Evolutionary conservation across 2,113 vertebrate genomes (phyloP), one percentile per base, ranked within the genome.

Genomic region (Cyrtonyx montezumae): DNA sequence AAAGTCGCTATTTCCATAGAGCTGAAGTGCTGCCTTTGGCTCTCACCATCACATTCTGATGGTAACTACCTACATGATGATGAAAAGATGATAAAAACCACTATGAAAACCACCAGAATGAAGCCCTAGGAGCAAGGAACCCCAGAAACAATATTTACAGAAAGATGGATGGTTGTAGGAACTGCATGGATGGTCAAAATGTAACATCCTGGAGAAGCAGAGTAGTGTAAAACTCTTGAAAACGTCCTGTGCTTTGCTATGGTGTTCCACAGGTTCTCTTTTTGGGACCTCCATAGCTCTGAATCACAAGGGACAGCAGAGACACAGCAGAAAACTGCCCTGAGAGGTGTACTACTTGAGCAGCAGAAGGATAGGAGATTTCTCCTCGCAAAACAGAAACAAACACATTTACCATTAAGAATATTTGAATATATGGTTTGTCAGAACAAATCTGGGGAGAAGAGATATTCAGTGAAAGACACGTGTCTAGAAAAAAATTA

Each of bases 11-110:
- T 37, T 9, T 40, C 9, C 22, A 25, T 42, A 70, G 80, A 86
- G 34, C 3, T 51, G 8, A 48, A 65, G 19, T 19, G 30, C 2
- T 83, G 16, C 15, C 7, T 55, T 67, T 88, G 45, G 8, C 4
- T 88, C 30, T 58, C 63, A 30, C 12, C n/a, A 55, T 61, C 36
- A 30, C 22, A 34, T n/a, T 11, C 15, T 43, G 34, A 9, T 3
- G 46, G 22, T 34, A 65, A 34, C 13, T 21, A 70, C 1, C 0
- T 21, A 77, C 1, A 0, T 10, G n/a, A 4, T 23, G 37, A 34
- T 11, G 53, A 25, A 66, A 26, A 88, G 83, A 73, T 62, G n/a
- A 8, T 91, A 40, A 62, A 42, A 82, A 53, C 2, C 36, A 34
- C 13, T 11, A 3, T 2, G 28, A 66, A 40, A 71, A 32, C 4